Percentiles rank a stretch among this genome's conserved stretches.
Evolutionary conservation across 2,888 invertebrate genomes (phyloP).

Genomic region (Drosophila recens): DNA sequence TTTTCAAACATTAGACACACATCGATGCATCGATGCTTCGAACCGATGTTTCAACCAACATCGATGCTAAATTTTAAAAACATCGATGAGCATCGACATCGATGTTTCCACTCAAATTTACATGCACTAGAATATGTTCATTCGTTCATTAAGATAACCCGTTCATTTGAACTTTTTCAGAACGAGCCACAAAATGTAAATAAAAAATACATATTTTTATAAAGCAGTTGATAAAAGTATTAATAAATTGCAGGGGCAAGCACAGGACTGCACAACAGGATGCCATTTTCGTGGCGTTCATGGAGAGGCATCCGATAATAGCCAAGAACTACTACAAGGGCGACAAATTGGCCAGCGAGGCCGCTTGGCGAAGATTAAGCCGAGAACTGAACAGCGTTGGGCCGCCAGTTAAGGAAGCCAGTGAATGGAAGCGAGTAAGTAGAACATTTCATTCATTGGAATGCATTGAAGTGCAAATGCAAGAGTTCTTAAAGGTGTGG

Average conservation of each 20-base stretch:
- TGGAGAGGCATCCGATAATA: slow-evolving; percentile 67
- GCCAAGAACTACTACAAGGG: slow-evolving; percentile 69
- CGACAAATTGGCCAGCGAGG: slow-evolving; percentile 62
- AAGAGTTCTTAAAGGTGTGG: slow-evolving; percentile 50
- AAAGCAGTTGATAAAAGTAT: background rate
- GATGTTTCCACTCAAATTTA: no score
- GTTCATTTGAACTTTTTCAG: no score
- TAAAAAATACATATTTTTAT: slow-evolving; percentile 26
- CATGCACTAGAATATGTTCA: no score
- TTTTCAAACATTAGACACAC: no score
- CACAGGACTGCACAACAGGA: slow-evolving; percentile 71
- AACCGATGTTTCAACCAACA: no score
- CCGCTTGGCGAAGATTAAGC: slow-evolving; percentile 62
- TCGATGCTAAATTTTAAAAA: no score
- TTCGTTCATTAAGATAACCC: no score
- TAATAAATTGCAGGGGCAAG: slow-evolving; percentile 59
- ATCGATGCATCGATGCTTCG: no score
- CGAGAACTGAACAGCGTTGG: slow-evolving; percentile 66
- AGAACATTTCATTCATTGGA: background rate
- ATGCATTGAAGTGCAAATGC: background rate
- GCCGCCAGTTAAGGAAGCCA: slow-evolving; percentile 66
- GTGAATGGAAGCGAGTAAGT: slow-evolving; percentile 66
- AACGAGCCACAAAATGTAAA: slow-evolving; percentile 35
- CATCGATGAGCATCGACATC: no score
- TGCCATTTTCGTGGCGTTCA: slow-evolving; percentile 69